Percentiles rank a stretch among this genome's conserved stretches.
phyloP scores from a whole-genome alignment of 2,113 vertebrate genomes.

The Ardeotis arabs region DNA sequence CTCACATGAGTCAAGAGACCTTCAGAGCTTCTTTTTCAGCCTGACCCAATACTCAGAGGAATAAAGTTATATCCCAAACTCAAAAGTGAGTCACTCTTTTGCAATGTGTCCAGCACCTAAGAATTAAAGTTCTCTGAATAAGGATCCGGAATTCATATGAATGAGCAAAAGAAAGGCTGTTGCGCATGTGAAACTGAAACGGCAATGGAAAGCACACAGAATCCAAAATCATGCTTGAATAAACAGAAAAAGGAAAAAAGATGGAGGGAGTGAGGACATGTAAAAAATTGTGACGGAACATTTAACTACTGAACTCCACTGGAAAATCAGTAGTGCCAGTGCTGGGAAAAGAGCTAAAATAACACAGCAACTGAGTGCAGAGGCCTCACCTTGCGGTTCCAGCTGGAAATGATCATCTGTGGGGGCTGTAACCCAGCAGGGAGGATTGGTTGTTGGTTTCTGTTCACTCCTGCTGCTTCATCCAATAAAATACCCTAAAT shows the following conservation, averaged over 20 bases:
- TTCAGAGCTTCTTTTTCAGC: neutral
- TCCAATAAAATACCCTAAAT: conserved; percentile 92
- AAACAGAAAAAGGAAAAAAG: neutral
- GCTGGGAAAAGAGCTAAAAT: neutral
- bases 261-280: neutral
- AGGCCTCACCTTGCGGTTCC: conserved; percentile 92
- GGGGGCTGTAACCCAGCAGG: conserved; percentile 89
- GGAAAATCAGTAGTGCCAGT: neutral
- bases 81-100: neutral
- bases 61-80: neutral
- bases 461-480: conserved; percentile 91
- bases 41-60: neutral
- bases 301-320: neutral
- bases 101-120: neutral
- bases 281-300: neutral
- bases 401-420: conserved; percentile 93
- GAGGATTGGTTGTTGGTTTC: conserved; percentile 90
- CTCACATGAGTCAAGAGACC: neutral
- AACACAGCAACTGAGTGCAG: neutral
- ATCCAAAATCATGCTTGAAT: neutral
- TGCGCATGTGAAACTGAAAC: neutral
- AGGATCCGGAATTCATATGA: neutral
- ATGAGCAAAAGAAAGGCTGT: neutral
- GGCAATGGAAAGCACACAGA: neutral
- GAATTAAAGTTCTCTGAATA: neutral